Evolutionary conservation across 2,888 invertebrate genomes (phyloP), one percentile per base, ranked within the genome.

Genomic region (Aproaerema taeniolella): DNA sequence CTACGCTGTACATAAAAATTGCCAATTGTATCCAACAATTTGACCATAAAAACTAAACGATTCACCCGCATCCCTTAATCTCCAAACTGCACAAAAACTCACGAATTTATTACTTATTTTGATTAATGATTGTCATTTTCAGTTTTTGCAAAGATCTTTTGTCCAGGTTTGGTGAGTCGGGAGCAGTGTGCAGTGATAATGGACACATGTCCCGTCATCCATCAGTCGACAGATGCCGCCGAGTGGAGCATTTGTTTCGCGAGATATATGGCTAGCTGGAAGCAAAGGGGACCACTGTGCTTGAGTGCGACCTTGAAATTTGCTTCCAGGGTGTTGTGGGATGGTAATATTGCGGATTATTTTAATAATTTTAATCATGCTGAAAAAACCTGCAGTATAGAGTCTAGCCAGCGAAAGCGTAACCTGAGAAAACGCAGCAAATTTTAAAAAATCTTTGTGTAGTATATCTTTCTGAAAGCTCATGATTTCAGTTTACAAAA

Each of bases 161-260:
- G 64, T 64, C 57, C 60, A 50, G 49, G 32, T 25, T 47, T 42
- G 45, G 46, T 52, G 47, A 50, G 49, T 45, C 45, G 46, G 53
- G 35, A 46, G 49, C 64, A 61, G 51, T 59, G 67, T 67, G 68
- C 67, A 58, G 60, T 67, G 66, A 69, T 76, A 76, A 80, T 79
- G 80, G 82, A 81, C 85, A 83, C 73, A 77, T 83, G 83, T 80
- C 79, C 67, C 66, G 67, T 60, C 71, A 81, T 83, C 80, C 73
- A 80, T 82, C 81, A 82, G 59, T 55, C 59, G 73, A 66, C 77
- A 75, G 72, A 72, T 75, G 77, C 65, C 68, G 63, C 49, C 52
- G 62, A 71, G 67, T 64, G 71, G 64, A 52, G 57, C 65, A 65
- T 65, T 67, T 67, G 67, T 69, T 67, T 61, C 58, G 65, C 58